A percentile compares a stretch with the other conserved stretches of the same genome.
Evolutionary conservation across 1,140 invertebrate species (phyloP).

Genomic region (Conus betulinus): DNA sequence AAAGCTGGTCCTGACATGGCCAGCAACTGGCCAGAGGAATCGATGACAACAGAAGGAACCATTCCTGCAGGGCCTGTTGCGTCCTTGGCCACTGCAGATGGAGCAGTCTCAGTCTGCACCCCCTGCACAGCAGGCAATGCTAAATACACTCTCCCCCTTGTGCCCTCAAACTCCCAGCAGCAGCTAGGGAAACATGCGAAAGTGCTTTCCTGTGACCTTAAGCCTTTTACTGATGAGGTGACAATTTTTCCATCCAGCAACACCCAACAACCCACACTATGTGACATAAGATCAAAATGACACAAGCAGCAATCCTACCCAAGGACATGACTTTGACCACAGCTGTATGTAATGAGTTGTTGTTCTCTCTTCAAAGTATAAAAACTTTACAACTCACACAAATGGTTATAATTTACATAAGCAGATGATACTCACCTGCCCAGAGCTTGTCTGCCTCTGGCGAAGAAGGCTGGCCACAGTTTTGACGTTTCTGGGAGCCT

Average conservation of each 20-base stretch:
- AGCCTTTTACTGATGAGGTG: not conserved
- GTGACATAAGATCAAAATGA: not conserved
- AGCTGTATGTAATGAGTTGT: too few species aligned
- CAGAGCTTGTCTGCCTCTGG: not conserved
- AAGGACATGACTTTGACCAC: too few species aligned
- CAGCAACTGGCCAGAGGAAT: not conserved
- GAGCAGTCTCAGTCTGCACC: not conserved
- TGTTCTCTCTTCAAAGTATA: not conserved
- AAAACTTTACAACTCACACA: not conserved
- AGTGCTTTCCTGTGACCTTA: not conserved
- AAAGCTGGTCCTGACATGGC: not conserved
- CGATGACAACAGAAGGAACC: conserved; percentile 4
- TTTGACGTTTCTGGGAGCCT: not conserved
- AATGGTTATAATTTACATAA: too few species aligned
- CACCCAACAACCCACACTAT: not conserved
- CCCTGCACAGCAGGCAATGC: conserved; percentile 24
- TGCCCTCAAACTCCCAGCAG: not conserved
- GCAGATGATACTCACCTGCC: not conserved
- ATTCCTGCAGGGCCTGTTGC: not conserved
- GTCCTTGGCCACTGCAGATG: not conserved
- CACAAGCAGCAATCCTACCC: too few species aligned
- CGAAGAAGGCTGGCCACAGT: not conserved
- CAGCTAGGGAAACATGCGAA: not conserved
- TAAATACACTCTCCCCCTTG: conserved; percentile 5
- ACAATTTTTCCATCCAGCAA: not conserved